Evolutionary conservation across 2,888 invertebrate genomes (phyloP).

Genomic region (Reticulitermes lucifugus): DNA sequence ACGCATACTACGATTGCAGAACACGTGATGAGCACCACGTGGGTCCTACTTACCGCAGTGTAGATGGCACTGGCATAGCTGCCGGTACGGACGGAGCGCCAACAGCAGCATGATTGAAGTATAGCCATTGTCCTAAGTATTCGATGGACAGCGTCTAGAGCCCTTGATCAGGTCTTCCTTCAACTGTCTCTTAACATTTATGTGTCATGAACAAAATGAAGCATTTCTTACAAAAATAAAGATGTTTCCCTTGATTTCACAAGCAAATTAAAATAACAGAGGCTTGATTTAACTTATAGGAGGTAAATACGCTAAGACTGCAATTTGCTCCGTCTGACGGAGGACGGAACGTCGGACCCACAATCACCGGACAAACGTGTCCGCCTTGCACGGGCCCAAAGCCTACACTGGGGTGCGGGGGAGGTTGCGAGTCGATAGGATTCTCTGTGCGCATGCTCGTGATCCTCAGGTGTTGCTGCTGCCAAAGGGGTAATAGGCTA

Average conservation of each 20-base stretch:
- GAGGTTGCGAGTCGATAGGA: neutral
- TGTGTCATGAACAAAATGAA: too few species aligned
- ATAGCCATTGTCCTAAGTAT: constrained; percentile 71
- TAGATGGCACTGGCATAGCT: constrained; percentile 80
- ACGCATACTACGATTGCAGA: too few species aligned
- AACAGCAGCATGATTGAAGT: constrained; percentile 82
- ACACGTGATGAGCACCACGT: neutral
- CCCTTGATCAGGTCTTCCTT: too few species aligned
- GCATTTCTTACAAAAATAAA: too few species aligned
- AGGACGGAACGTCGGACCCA: neutral
- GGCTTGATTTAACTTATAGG: too few species aligned
- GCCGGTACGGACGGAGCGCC: constrained; percentile 78
- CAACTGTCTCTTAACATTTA: too few species aligned
- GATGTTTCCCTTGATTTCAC: too few species aligned
- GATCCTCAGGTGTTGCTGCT: neutral
- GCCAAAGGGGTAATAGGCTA: neutral
- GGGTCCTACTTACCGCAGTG: constrained; percentile 71
- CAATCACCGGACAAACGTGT: neutral
- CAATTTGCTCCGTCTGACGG: neutral
- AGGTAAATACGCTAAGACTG: neutral
- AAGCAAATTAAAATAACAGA: too few species aligned
- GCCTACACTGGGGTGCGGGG: neutral
- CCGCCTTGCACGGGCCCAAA: neutral
- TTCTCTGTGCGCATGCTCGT: neutral
- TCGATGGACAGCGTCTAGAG: too few species aligned